Conservation (phyloP, 2,113 vertebrate genomes). For the Nerophis ophidion region DNA sequence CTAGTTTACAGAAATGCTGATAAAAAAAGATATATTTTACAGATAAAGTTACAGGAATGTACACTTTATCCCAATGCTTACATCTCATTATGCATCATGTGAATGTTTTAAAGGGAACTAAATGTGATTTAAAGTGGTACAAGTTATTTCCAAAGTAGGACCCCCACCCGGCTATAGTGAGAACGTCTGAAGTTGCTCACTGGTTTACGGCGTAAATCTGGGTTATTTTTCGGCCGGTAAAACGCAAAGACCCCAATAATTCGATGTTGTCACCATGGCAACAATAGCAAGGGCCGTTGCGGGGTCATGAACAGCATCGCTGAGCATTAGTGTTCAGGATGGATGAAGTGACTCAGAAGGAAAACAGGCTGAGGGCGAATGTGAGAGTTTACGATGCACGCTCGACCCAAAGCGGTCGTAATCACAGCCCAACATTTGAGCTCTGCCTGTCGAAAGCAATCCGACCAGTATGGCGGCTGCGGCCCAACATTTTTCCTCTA, state of each 20-base stretch:
- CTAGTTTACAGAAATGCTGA: too few species aligned
- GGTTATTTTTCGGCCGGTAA: too few species aligned
- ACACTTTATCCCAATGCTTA: too few species aligned
- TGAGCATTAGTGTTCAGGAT: background rate
- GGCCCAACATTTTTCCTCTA: slow-evolving; percentile 19
- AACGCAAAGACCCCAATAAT: background rate
- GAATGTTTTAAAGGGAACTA: too few species aligned
- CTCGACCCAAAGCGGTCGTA: slow-evolving; percentile 11
- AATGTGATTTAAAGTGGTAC: too few species aligned
- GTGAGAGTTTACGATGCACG: background rate
- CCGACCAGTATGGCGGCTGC: slow-evolving; percentile 1
- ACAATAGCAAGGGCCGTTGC: background rate
- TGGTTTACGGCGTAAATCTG: too few species aligned
- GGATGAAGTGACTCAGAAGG: background rate
- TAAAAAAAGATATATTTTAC: too few species aligned
- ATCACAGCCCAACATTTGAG: slow-evolving; percentile 13
- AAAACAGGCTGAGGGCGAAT: slow-evolving; percentile 12
- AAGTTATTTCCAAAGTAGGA: too few species aligned
- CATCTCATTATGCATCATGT: too few species aligned
- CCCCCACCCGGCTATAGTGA: too few species aligned
- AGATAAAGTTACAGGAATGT: too few species aligned
- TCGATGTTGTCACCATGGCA: background rate
- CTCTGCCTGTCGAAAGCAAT: slow-evolving; percentile 20
- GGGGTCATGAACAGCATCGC: background rate
- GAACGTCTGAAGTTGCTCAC: too few species aligned